A percentile compares a stretch with the other conserved stretches of the same genome.
phyloP scores from a whole-genome alignment of 2,888 invertebrate species.

The Pristionchus fissidentatus region DNA sequence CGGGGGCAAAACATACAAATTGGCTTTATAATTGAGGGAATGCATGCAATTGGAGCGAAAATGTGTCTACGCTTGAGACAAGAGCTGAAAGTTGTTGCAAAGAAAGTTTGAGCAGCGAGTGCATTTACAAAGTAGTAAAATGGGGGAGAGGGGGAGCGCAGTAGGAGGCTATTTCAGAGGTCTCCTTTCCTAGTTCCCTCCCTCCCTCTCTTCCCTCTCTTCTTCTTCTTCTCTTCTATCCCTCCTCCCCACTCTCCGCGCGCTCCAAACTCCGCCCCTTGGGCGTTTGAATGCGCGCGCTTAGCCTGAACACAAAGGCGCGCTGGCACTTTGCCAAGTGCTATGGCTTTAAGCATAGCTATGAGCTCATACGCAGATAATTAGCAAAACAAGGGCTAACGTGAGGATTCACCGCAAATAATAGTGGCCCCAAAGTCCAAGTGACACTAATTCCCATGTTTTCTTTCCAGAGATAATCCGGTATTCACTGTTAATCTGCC shows the following conservation, averaged over 20 bases:
- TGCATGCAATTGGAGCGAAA: no score
- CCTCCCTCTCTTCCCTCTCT: slow-evolving; percentile 27
- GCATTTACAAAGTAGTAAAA: background rate
- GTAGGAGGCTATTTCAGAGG: slow-evolving; percentile 22
- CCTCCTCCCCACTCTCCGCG: background rate
- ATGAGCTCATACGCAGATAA: background rate
- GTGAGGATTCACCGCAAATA: no score
- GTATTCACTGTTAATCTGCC: no score
- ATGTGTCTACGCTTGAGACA: background rate
- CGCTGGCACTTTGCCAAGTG: slow-evolving; percentile 26
- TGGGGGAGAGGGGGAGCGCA: background rate
- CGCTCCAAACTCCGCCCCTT: slow-evolving; percentile 25
- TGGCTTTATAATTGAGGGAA: slow-evolving; percentile 7
- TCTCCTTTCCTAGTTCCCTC: slow-evolving; percentile 33
- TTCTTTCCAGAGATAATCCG: no score
- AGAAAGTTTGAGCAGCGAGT: background rate
- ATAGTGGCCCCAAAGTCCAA: no score
- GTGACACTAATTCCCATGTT: no score
- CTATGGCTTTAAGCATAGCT: background rate
- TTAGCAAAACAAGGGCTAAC: background rate
- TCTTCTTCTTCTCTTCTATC: slow-evolving; percentile 6
- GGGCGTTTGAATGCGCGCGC: slow-evolving; percentile 22
- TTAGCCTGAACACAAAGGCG: background rate
- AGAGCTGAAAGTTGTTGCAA: background rate
- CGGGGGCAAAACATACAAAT: background rate